Evolutionary conservation across 1,140 invertebrate species (phyloP).

Genomic region (Neocloeon triangulifer): DNA sequence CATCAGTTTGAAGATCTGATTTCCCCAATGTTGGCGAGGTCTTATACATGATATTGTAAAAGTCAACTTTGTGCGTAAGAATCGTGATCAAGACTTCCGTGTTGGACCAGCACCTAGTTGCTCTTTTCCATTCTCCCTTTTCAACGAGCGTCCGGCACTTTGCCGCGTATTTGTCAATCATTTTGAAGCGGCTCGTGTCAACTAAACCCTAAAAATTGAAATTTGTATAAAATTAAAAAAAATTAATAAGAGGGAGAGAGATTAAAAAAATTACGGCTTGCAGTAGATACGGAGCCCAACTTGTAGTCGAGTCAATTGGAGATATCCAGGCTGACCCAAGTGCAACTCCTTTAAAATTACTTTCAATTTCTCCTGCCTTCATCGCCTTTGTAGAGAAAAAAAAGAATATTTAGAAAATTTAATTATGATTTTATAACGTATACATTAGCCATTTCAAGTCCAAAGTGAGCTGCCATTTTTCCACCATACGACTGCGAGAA

Average conservation of each 20-base stretch:
- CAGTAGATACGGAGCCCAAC: slow-evolving; percentile 55
- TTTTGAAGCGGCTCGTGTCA: slow-evolving; percentile 17
- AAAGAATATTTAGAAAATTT: too few species aligned
- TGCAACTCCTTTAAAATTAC: slow-evolving; percentile 50
- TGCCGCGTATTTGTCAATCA: slow-evolving; percentile 15
- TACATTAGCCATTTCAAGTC: slow-evolving; percentile 32
- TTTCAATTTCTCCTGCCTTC: slow-evolving; percentile 30
- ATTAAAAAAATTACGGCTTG: slow-evolving; percentile 29
- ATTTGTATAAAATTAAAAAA: too few species aligned
- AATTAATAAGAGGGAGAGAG: too few species aligned
- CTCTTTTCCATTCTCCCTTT: slow-evolving; percentile 22
- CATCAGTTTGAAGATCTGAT: not conserved
- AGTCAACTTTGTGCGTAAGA: slow-evolving; percentile 39
- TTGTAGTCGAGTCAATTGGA: slow-evolving; percentile 53
- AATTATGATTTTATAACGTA: too few species aligned
- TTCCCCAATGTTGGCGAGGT: slow-evolving; percentile 7
- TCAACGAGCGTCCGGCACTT: slow-evolving; percentile 16
- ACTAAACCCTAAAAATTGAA: too few species aligned
- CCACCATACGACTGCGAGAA: slow-evolving; percentile 72
- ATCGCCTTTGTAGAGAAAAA: slow-evolving; percentile 43
- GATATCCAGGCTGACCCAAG: slow-evolving; percentile 73
- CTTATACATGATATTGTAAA: slow-evolving; percentile 54
- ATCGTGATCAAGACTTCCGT: slow-evolving; percentile 32
- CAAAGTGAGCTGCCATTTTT: slow-evolving; percentile 71
- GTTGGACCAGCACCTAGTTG: slow-evolving; percentile 34